Percentiles rank a stretch among this genome's conserved stretches.
Conservation (phyloP, 2,888 invertebrate genomes). For the Unio delphinus region DNA sequence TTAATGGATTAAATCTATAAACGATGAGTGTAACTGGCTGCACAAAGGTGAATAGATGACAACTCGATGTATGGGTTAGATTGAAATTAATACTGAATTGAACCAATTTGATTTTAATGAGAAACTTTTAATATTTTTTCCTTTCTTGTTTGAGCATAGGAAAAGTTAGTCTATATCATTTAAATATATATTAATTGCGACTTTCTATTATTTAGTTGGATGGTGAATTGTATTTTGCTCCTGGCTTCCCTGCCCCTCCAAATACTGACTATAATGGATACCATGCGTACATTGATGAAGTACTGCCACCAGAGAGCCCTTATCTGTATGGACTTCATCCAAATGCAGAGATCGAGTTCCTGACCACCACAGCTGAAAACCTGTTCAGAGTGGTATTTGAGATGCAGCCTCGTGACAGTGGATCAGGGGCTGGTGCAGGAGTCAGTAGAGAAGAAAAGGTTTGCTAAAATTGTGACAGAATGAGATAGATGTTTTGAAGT, state of each 20-base stretch:
- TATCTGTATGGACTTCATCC: slow-evolving; percentile 95
- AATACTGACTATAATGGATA: slow-evolving; percentile 94
- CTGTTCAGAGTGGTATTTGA: slow-evolving; percentile 94
- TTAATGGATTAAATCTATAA: no score
- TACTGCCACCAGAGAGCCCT: slow-evolving; percentile 92
- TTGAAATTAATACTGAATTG: no score
- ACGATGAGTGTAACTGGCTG: no score
- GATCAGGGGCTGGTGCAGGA: slow-evolving; percentile 86
- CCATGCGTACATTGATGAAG: slow-evolving; percentile 92
- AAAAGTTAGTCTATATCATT: no score
- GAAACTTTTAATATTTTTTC: no score
- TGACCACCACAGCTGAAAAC: slow-evolving; percentile 93
- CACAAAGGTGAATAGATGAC: no score
- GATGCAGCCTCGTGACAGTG: slow-evolving; percentile 94
- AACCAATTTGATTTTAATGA: no score
- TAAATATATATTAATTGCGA: no score
- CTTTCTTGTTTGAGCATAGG: no score
- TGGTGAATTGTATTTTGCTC: slow-evolving; percentile 91
- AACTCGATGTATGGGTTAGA: no score
- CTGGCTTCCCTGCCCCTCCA: slow-evolving; percentile 93
- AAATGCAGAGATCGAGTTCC: slow-evolving; percentile 95
- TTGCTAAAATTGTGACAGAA: background rate
- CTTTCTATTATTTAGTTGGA: slow-evolving; percentile 79
- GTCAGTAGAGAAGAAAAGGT: slow-evolving; percentile 92
- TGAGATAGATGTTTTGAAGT: no score